Conservation (phyloP, 2,888 invertebrate species). For the Chloromyia formosa region DNA sequence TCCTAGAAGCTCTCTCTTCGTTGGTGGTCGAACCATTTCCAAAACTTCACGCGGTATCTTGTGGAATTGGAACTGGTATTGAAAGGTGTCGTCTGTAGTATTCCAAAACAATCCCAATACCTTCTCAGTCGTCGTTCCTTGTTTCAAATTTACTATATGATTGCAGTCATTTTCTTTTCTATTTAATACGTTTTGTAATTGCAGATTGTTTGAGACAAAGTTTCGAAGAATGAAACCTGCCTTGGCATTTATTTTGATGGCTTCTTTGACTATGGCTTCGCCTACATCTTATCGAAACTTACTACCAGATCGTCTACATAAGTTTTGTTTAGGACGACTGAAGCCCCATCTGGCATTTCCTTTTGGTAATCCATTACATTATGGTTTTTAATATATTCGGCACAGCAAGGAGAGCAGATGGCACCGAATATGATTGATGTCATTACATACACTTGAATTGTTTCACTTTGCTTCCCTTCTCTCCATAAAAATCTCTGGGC, state of each 20-base stretch:
- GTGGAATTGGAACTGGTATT: constrained; percentile 1
- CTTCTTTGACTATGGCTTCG: not conserved
- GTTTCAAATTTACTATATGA: not conserved
- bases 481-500: constrained; percentile 10
- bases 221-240: not conserved
- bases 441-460: constrained; percentile 17
- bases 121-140: not conserved
- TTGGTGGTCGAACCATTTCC: not conserved
- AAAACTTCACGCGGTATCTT: not conserved
- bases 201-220: not conserved
- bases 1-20: not conserved
- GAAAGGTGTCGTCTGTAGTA: not conserved
- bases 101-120: not conserved
- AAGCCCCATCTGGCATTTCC: not conserved
- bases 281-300: not conserved
- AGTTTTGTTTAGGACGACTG: not conserved
- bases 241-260: not conserved
- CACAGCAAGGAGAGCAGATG: constrained; percentile 15
- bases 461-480: not conserved
- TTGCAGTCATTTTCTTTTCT: not conserved
- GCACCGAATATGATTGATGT: not conserved
- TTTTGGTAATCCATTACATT: not conserved
- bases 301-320: constrained; percentile 10
- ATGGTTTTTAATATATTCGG: not conserved
- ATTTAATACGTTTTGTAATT: not conserved